Evolutionary conservation across 2,113 vertebrate species (phyloP).

Genomic region (Plecotus auritus): DNA sequence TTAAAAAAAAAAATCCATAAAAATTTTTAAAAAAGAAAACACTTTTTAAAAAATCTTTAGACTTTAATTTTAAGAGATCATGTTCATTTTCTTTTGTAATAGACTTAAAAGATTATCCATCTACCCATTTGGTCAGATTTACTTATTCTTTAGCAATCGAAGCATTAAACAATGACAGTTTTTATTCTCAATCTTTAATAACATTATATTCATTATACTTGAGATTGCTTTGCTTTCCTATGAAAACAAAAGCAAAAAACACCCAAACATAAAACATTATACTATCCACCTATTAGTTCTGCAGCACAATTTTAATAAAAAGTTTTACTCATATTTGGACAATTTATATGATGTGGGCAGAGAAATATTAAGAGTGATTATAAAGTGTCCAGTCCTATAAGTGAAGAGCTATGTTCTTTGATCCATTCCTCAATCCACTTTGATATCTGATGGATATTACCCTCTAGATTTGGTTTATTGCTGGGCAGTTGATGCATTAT

Average conservation of each 20-base stretch:
- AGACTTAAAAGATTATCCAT: not conserved
- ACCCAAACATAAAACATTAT: not conserved
- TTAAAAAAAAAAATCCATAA: not conserved
- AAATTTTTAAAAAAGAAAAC: not conserved
- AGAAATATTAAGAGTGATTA: not conserved
- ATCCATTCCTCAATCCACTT: conserved; percentile 95
- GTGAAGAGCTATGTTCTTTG: conserved; percentile 89
- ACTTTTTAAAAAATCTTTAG: not conserved
- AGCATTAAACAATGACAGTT: not conserved
- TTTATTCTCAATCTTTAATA: not conserved
- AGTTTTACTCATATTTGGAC: not conserved
- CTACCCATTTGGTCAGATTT: not conserved
- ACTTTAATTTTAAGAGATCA: not conserved
- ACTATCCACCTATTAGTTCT: not conserved
- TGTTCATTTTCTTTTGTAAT: not conserved
- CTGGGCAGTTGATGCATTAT: conserved; percentile 94
- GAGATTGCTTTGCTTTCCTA: conserved; percentile 28
- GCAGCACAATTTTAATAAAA: not conserved
- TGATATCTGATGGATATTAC: conserved; percentile 90
- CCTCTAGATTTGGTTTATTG: conserved; percentile 92
- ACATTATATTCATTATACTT: not conserved
- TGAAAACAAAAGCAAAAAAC: conserved; percentile 25
- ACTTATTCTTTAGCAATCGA: not conserved
- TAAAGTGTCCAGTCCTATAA: not conserved
- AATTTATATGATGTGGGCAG: not conserved